phyloP scores from a whole-genome alignment of 2,888 invertebrate genomes.

The Anthrax anthrax region DNA sequence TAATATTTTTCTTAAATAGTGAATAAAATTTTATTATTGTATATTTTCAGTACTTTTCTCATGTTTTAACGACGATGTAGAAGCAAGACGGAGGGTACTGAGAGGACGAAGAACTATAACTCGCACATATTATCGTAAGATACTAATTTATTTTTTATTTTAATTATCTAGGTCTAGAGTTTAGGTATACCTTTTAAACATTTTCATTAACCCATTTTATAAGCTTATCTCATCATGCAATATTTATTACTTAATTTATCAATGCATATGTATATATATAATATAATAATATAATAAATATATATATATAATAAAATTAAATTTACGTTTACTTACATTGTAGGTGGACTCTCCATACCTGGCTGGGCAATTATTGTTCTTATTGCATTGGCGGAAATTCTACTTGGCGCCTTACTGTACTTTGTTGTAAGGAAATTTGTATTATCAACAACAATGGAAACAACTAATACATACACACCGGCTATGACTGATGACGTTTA shows the following conservation, averaged over 20 bases:
- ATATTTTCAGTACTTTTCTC: slow-evolving; percentile 47
- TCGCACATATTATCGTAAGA: slow-evolving; percentile 63
- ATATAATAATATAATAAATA: neutral
- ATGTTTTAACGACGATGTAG: slow-evolving; percentile 52
- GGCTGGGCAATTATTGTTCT: slow-evolving; percentile 63
- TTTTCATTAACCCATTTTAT: too few species aligned
- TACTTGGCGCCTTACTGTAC: slow-evolving; percentile 55
- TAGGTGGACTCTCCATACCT: slow-evolving; percentile 56
- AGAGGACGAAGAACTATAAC: slow-evolving; percentile 66
- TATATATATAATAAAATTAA: neutral
- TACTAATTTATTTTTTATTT: neutral
- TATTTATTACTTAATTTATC: slow-evolving; percentile 15
- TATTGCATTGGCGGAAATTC: slow-evolving; percentile 51
- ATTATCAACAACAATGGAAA: slow-evolving; percentile 32
- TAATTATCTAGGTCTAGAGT: too few species aligned
- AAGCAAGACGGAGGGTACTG: slow-evolving; percentile 64
- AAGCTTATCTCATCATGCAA: neutral
- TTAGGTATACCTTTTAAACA: too few species aligned
- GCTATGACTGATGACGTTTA: slow-evolving; percentile 24
- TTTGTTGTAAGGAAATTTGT: slow-evolving; percentile 53
- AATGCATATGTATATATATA: neutral
- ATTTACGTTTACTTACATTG: slow-evolving; percentile 13
- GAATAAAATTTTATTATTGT: too few species aligned
- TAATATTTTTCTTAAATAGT: too few species aligned
- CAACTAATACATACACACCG: slow-evolving; percentile 27